Percentiles rank a stretch among this genome's conserved stretches.
These are phyloP conservation scores for Diprion similis DNA, from an alignment of 1,140 invertebrate genomes.

Conservation along the genomic window DNA sequence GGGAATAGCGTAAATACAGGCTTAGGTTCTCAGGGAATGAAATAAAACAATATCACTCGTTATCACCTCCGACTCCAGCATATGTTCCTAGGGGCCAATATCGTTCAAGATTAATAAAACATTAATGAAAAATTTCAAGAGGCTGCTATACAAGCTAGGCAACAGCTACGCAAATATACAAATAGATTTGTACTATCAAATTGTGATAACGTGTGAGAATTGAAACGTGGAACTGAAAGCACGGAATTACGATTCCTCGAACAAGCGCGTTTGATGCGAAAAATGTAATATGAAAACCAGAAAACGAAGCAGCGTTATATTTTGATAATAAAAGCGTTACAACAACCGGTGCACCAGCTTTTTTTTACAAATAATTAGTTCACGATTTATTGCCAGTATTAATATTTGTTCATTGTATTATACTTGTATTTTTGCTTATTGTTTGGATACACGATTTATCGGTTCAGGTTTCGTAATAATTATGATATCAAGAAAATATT, in stretches of 20 bases:
- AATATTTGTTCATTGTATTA: too few species aligned
- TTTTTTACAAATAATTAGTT: too few species aligned
- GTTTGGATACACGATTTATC: too few species aligned
- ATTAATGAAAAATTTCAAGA: slow-evolving; percentile 18
- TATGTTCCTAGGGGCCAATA: slow-evolving; percentile 10
- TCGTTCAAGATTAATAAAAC: slow-evolving; percentile 15
- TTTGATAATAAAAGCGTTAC: too few species aligned
- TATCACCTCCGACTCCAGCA: background rate
- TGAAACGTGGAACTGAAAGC: background rate
- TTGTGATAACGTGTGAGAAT: slow-evolving; percentile 13
- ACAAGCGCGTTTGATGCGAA: background rate
- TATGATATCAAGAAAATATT: too few species aligned
- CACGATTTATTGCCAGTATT: too few species aligned
- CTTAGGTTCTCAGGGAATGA: slow-evolving; percentile 15
- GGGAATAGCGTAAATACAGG: slow-evolving; percentile 12
- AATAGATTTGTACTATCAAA: slow-evolving; percentile 17
- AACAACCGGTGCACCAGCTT: too few species aligned
- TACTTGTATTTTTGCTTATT: too few species aligned
- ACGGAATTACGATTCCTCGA: background rate
- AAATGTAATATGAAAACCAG: too few species aligned
- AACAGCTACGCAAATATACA: slow-evolving; percentile 14
- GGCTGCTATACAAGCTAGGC: slow-evolving; percentile 8
- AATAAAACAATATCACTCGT: slow-evolving; percentile 15
- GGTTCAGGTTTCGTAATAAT: too few species aligned
- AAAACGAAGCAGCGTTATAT: too few species aligned